Percentiles rank a stretch among this genome's conserved stretches.
These are phyloP conservation scores for Stenchaetothrips biformis DNA, from an alignment of 2,888 invertebrate species.

Conservation along the genomic window DNA sequence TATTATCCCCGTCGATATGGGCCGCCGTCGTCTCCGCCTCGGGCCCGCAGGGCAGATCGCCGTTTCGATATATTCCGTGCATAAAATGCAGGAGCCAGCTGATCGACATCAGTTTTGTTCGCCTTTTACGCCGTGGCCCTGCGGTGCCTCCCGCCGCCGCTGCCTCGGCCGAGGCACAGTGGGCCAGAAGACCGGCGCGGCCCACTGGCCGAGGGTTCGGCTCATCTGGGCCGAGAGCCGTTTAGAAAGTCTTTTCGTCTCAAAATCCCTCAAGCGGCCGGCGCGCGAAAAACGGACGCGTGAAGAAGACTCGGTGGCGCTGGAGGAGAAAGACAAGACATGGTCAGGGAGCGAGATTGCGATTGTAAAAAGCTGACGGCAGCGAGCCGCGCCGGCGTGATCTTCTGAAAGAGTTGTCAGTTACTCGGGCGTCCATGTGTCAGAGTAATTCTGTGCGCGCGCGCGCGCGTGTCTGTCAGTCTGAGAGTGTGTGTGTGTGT, in stretches of 20 bases:
- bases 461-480: not conserved
- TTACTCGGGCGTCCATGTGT: not conserved
- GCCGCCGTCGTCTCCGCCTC: not conserved
- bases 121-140: not conserved
- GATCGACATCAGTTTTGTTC: constrained; percentile 24
- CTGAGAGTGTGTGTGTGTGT: not conserved
- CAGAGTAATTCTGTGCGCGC: not conserved
- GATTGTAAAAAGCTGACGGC: constrained; percentile 7
- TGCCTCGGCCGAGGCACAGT: too few species aligned
- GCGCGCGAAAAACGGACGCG: too few species aligned
- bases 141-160: not conserved
- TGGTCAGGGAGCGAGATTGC: not conserved
- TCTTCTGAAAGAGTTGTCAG: constrained; percentile 15
- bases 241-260: too few species aligned
- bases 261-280: too few species aligned
- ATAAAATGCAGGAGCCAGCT: constrained; percentile 11
- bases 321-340: too few species aligned
- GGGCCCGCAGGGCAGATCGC: not conserved
- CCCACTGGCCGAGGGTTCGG: too few species aligned
- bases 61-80: constrained; percentile 5
- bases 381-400: not conserved
- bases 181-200: too few species aligned
- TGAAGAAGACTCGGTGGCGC: too few species aligned
- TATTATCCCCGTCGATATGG: not conserved
- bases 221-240: too few species aligned